These are phyloP conservation scores for Arctia plantaginis DNA, from an alignment of 2,888 invertebrate genomes.

Conservation along the genomic window DNA sequence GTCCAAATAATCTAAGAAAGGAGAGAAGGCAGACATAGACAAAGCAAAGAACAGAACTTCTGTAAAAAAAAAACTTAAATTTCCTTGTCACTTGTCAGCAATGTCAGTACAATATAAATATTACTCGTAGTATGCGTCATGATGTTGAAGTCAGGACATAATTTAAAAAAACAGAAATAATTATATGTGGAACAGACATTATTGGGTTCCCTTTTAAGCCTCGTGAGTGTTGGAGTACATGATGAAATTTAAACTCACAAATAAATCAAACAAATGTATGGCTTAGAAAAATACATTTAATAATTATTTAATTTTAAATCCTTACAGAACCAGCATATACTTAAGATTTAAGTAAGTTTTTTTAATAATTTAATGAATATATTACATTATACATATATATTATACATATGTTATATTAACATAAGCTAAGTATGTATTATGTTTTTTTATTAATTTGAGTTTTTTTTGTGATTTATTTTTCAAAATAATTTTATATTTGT, in stretches of 20 bases:
- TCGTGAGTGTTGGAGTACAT: too few relatives aligned
- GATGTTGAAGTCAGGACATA: not conserved
- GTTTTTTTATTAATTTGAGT: not conserved
- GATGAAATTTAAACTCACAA: too few relatives aligned
- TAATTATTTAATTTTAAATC: too few relatives aligned
- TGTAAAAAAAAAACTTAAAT: not conserved
- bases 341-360: not conserved
- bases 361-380: not conserved
- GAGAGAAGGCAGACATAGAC: too few relatives aligned
- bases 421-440: not conserved
- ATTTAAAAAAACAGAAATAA: not conserved
- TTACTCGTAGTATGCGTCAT: not conserved
- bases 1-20: too few relatives aligned
- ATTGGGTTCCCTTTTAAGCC: not conserved
- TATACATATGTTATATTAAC: too few relatives aligned
- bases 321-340: too few relatives aligned
- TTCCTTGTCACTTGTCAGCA: not conserved
- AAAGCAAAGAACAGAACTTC: not conserved
- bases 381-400: too few relatives aligned
- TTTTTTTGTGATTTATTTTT: too few relatives aligned
- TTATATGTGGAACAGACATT: not conserved
- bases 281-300: too few relatives aligned
- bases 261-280: too few relatives aligned
- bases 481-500: too few relatives aligned
- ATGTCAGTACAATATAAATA: not conserved